Evolutionary conservation across 1,140 invertebrate species (phyloP).

Genomic region (Megathymus violae): DNA sequence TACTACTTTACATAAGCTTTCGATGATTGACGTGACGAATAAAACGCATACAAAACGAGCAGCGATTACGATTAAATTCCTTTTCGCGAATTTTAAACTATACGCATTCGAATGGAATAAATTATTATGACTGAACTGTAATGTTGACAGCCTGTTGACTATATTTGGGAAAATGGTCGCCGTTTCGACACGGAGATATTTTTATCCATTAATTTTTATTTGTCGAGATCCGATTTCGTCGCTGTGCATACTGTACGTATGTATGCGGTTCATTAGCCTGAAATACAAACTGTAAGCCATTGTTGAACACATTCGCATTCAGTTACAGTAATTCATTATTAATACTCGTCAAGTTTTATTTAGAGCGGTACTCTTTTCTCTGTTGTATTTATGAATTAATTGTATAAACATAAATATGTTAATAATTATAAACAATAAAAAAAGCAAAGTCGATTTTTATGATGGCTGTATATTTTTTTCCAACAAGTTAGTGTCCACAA

Average conservation of each 20-base stretch:
- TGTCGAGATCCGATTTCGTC: constrained; percentile 26
- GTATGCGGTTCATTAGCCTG: constrained; percentile 9
- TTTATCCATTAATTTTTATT: constrained; percentile 35
- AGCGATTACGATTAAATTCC: constrained; percentile 9
- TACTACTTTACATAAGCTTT: neutral
- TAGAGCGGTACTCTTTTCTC: no score
- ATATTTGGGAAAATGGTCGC: constrained; percentile 18
- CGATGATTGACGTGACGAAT: constrained; percentile 3
- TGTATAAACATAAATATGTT: no score
- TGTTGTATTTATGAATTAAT: no score
- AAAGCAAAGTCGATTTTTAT: no score
- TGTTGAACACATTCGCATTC: neutral
- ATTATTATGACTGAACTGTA: constrained; percentile 24
- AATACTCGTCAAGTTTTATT: no score
- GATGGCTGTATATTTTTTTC: no score
- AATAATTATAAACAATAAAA: no score
- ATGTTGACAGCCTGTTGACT: constrained; percentile 19
- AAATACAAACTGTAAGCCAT: constrained; percentile 19
- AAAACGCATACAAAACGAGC: constrained; percentile 2
- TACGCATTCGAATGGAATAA: constrained; percentile 9
- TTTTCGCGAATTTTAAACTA: neutral
- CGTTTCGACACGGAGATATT: constrained; percentile 25
- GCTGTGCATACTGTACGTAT: constrained; percentile 2
- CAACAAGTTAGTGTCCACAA: no score
- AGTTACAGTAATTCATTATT: neutral